A percentile compares a stretch with the other conserved stretches of the same genome.
Evolutionary conservation across 2,113 vertebrate species (phyloP).

Genomic region (Morone chrysops): DNA sequence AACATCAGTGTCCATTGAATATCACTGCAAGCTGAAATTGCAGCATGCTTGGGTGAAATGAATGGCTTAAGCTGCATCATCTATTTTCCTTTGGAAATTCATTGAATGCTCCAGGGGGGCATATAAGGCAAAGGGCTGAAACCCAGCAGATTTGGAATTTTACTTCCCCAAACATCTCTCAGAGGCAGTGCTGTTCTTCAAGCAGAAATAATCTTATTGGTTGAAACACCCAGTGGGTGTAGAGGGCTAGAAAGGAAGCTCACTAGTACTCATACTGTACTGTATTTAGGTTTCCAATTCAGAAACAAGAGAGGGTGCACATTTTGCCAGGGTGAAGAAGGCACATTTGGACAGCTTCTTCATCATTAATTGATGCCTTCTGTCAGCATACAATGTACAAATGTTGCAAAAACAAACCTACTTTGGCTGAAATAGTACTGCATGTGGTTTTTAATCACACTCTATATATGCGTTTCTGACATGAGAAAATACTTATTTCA

Average conservation of each 20-base stretch:
- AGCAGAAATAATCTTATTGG: slow-evolving; percentile 32
- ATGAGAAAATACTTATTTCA: not conserved
- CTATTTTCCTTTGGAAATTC: not conserved
- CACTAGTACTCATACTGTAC: not conserved
- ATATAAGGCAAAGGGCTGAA: slow-evolving; percentile 11
- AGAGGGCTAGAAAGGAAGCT: not conserved
- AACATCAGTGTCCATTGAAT: not conserved
- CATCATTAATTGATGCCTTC: slow-evolving; percentile 3
- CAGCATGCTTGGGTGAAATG: not conserved
- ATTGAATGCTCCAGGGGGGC: not conserved
- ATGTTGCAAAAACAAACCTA: slow-evolving; percentile 1
- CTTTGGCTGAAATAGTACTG: not conserved
- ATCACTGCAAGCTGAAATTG: not conserved
- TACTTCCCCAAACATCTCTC: slow-evolving; percentile 6
- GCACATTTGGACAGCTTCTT: slow-evolving; percentile 9
- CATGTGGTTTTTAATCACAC: not conserved
- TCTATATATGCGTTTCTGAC: not conserved
- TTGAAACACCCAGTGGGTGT: not conserved
- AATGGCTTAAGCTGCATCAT: not conserved
- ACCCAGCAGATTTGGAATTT: slow-evolving; percentile 17
- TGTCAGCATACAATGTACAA: slow-evolving; percentile 9
- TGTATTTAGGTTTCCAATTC: not conserved
- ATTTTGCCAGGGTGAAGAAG: not conserved
- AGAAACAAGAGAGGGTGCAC: not conserved
- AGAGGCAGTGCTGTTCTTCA: slow-evolving; percentile 26